Evolutionary conservation across 2,797 vertebrate species (phyloP).

Genomic region (Poliocrania exsul): DNA sequence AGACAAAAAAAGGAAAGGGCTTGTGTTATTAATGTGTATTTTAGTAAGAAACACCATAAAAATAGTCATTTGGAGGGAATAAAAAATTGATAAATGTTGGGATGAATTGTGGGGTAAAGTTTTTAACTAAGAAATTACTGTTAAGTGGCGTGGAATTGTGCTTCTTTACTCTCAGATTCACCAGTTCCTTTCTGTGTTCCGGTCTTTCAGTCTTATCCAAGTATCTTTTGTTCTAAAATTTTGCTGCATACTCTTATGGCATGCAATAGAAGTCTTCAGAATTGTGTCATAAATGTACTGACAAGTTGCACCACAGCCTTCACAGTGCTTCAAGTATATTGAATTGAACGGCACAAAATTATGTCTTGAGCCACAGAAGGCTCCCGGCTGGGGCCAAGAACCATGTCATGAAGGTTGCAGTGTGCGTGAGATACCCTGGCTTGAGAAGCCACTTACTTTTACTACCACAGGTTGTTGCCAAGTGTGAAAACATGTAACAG

Average conservation of each 20-base stretch:
- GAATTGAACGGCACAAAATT: not conserved
- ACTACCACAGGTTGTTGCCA: not conserved
- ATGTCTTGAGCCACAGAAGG: not conserved
- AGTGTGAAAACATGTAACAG: rapidly evolving
- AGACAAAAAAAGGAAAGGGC: not conserved
- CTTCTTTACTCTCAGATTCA: not conserved
- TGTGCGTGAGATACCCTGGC: rapidly evolving
- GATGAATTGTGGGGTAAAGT: not conserved
- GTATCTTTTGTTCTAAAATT: not conserved
- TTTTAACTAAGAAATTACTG: not conserved
- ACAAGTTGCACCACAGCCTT: not conserved
- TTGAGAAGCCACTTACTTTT: not conserved
- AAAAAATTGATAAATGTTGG: not conserved
- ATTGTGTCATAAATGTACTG: not conserved
- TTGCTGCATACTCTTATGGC: rapidly evolving
- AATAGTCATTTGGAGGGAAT: not conserved
- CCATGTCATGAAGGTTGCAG: not conserved
- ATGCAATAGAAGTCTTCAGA: not conserved
- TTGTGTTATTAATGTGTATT: not conserved
- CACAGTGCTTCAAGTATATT: not conserved
- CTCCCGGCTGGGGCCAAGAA: not conserved
- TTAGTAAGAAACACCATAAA: not conserved
- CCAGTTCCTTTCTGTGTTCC: not conserved
- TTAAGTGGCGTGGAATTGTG: not conserved
- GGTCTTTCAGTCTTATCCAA: not conserved